These are phyloP conservation scores for Motacilla alba DNA, from an alignment of 2,113 vertebrate genomes.

Conservation along the genomic window DNA sequence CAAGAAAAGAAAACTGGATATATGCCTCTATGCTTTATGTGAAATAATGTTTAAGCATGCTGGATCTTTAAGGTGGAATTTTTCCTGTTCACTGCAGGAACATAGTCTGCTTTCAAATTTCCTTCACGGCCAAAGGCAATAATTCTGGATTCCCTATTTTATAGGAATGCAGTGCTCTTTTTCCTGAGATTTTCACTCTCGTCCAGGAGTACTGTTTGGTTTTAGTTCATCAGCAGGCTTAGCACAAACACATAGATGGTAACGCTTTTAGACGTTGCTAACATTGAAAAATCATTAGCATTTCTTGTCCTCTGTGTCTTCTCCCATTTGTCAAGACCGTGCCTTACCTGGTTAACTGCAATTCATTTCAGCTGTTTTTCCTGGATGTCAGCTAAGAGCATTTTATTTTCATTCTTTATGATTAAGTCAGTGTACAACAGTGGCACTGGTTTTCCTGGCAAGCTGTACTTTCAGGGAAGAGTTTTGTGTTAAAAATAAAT, in stretches of 20 bases:
- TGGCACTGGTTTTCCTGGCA: neutral
- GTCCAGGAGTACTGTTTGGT: neutral
- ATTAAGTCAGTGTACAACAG: neutral
- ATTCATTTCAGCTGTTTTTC: neutral
- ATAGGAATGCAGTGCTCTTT: neutral
- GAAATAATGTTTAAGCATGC: neutral
- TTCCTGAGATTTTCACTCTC: neutral
- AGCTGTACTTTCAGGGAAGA: neutral
- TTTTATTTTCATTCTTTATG: neutral
- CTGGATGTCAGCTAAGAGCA: neutral
- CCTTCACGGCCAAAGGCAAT: neutral
- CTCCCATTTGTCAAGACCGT: neutral
- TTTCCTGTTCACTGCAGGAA: neutral
- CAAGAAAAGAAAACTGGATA: neutral
- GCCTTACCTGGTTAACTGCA: neutral
- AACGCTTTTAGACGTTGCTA: neutral
- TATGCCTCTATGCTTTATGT: neutral
- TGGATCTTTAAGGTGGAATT: neutral
- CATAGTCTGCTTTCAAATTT: neutral
- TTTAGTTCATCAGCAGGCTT: neutral
- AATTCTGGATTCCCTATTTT: neutral
- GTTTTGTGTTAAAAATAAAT: neutral
- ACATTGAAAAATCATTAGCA: neutral
- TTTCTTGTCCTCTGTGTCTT: neutral
- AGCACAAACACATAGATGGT: neutral